phyloP scores from a whole-genome alignment of 2,888 invertebrate species.

The Xestia ashworthii region DNA sequence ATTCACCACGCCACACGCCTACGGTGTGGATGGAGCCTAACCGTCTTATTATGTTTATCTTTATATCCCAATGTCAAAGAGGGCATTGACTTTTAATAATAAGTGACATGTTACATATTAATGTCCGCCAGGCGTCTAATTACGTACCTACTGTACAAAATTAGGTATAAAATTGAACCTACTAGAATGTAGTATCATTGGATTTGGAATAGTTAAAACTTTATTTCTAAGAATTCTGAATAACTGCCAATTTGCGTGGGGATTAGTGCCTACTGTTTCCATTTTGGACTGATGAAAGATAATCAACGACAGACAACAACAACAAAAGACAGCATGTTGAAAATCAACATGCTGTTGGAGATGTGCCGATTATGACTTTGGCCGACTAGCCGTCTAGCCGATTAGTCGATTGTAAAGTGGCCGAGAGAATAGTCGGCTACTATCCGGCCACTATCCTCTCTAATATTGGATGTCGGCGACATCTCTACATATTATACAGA shows the following conservation, averaged over 20 bases:
- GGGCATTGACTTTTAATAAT: conserved; percentile 15
- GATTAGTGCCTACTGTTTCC: background rate
- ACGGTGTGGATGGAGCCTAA: background rate
- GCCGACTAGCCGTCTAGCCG: no score
- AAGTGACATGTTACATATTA: background rate
- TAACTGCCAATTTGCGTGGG: background rate
- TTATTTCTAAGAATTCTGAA: background rate
- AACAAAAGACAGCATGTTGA: no score
- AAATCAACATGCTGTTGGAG: background rate
- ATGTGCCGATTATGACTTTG: no score
- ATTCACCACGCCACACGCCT: background rate
- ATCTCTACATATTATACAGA: background rate
- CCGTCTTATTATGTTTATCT: background rate
- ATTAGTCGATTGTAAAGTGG: no score
- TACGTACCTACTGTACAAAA: conserved; percentile 1
- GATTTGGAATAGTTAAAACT: background rate
- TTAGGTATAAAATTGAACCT: conserved; percentile 5
- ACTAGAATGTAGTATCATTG: background rate
- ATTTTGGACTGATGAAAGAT: background rate
- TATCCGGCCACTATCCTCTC: no score
- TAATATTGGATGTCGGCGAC: no score
- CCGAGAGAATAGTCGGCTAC: no score
- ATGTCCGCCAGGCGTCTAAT: background rate
- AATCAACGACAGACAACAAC: no score
- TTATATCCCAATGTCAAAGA: background rate